Conservation (phyloP, 2,113 vertebrate genomes). For the Podilymbus podiceps region DNA sequence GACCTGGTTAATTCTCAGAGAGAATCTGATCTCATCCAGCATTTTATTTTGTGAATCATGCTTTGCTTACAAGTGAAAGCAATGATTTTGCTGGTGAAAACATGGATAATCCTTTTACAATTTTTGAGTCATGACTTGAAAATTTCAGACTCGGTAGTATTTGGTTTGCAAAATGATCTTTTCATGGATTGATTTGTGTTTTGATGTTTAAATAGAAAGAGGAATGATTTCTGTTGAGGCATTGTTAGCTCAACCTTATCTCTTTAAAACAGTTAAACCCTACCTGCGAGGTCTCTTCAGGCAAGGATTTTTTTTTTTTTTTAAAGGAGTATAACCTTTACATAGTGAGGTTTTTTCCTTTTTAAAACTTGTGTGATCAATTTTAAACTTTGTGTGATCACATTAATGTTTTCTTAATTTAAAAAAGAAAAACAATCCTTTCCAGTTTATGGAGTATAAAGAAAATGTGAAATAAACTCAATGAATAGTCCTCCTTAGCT, state of each 20-base stretch:
- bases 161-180: not conserved
- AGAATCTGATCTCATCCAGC: not conserved
- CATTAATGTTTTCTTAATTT: not conserved
- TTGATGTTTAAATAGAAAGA: not conserved
- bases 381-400: not conserved
- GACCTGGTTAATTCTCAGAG: not conserved
- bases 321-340: not conserved
- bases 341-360: not conserved
- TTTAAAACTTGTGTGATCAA: not conserved
- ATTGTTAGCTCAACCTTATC: not conserved
- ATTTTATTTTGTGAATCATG: not conserved
- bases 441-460: not conserved
- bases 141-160: not conserved
- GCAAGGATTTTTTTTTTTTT: not conserved
- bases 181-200: not conserved
- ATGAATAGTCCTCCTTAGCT: not conserved
- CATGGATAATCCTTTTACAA: not conserved
- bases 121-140: not conserved
- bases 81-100: not conserved
- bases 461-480: not conserved
- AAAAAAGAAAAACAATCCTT: not conserved
- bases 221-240: not conserved
- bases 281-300: not conserved
- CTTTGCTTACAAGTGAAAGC: not conserved
- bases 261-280: not conserved